Base-by-base conservation (phyloP, 1,140 invertebrate genomes). In the Coboldia fuscipes region DNA sequence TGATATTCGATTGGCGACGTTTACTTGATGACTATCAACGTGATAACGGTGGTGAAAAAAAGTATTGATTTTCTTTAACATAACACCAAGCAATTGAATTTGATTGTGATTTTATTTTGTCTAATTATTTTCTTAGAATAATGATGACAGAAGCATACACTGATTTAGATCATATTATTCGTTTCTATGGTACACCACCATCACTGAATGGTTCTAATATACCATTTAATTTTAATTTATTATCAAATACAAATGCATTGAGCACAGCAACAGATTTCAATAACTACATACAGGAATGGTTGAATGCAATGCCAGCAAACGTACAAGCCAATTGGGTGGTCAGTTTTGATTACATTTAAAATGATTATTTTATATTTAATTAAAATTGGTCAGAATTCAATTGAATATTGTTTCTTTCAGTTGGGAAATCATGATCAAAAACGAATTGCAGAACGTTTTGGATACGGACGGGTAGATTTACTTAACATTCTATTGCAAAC, bases 121-220 rank as follows among this genome's bases (percentile, higher is more conserved):
- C 33, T 2, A 33, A 39, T 30, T 42, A 40, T 14, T 5, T 41
- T 44, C 49, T 10, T 44, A 70, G 66, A 41, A 51, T 73, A 29
- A 55, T 81, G 36, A 57, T 80, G 41, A 67, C 69, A 0, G 77
- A 81, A 45, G 69, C 70, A 1, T 67, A 66, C 35, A 61, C 62
- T 0, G 45, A 45, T 4, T 51, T 67, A 1, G 53, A 66, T 3
- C 54, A 63, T 14, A 57, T 63, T 4, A 63, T 75, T 21, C 46
- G 50, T 10, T 81, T 70, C 41, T 82, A 76, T 43, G 60, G 63
- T 2, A 57, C 64, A 14, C 62, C 61, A 1, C 9, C 14, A 30
- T 50, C 52, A 1, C 51, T 61, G 3, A 51, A 61, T 4, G 66
- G 71, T 3, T 60, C 67, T 1, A 65, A 72, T 21, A 57, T 75